Percentiles rank a stretch among this genome's conserved stretches.
Conservation (phyloP, 2,888 invertebrate genomes). For the Notodonta dromedarius region DNA sequence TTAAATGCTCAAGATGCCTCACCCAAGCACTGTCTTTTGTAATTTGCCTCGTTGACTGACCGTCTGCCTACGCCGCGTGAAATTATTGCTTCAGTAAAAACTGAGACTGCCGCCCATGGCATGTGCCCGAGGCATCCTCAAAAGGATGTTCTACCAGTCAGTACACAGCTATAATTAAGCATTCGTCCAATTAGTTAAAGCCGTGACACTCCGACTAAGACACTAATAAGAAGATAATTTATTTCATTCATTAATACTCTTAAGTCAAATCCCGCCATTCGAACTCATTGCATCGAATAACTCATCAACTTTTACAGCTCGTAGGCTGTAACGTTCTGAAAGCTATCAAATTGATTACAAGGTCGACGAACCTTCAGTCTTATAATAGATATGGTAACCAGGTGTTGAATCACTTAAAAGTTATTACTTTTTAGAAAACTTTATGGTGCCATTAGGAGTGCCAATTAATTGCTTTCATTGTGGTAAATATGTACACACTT, state of each 20-base stretch:
- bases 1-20: too few relatives aligned
- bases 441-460: neutral
- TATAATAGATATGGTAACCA: conserved; percentile 19
- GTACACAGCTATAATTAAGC: too few relatives aligned
- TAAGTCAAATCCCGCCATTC: conserved; percentile 14
- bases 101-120: too few relatives aligned
- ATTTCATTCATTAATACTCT: neutral
- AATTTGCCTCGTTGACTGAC: too few relatives aligned
- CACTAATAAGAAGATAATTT: neutral
- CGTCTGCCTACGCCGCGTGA: too few relatives aligned
- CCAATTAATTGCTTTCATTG: neutral
- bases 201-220: neutral
- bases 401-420: conserved; percentile 28
- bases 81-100: too few relatives aligned
- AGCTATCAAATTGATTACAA: conserved; percentile 21
- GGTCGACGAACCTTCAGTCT: conserved; percentile 19
- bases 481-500: neutral
- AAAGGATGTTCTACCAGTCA: too few relatives aligned
- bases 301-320: conserved; percentile 26
- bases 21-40: too few relatives aligned
- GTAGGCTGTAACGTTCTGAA: conserved; percentile 2
- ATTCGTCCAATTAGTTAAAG: too few relatives aligned
- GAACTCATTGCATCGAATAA: conserved; percentile 18
- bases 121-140: too few relatives aligned
- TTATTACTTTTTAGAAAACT: conserved; percentile 1